Conservation (phyloP, 1,140 invertebrate genomes). For the Geopemphigus sp. region DNA sequence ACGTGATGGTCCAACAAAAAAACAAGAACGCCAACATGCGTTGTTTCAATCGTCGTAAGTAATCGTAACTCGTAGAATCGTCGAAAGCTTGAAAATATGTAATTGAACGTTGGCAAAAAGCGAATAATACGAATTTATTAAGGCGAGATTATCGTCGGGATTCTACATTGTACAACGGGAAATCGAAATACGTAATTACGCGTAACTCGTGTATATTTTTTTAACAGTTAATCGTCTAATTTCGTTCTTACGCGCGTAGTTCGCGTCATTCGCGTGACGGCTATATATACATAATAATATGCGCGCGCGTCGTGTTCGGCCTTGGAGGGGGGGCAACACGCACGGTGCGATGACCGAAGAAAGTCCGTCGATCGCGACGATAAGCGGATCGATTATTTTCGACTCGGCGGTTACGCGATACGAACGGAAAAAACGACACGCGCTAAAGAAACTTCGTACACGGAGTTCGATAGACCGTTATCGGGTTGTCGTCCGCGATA, state of each 20-base stretch:
- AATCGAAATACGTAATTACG: not conserved
- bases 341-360: conserved; percentile 28
- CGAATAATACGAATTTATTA: not conserved
- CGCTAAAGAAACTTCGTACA: too few relatives aligned
- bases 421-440: not conserved
- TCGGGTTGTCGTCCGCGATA: not conserved
- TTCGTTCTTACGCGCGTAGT: too few relatives aligned
- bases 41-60: too few relatives aligned
- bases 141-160: not conserved
- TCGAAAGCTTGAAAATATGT: too few relatives aligned
- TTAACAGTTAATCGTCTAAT: too few relatives aligned
- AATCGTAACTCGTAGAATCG: too few relatives aligned
- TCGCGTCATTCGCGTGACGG: too few relatives aligned
- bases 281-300: not conserved
- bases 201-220: not conserved
- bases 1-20: too few relatives aligned
- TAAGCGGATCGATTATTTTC: conserved; percentile 1
- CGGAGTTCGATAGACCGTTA: too few relatives aligned
- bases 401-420: not conserved
- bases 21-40: too few relatives aligned
- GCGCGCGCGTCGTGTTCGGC: not conserved
- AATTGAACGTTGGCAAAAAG: too few relatives aligned
- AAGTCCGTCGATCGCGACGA: not conserved
- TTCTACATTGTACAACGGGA: not conserved
- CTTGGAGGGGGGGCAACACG: not conserved